Conservation (phyloP, 2,888 invertebrate genomes). For the Cacoxenus indagator region DNA sequence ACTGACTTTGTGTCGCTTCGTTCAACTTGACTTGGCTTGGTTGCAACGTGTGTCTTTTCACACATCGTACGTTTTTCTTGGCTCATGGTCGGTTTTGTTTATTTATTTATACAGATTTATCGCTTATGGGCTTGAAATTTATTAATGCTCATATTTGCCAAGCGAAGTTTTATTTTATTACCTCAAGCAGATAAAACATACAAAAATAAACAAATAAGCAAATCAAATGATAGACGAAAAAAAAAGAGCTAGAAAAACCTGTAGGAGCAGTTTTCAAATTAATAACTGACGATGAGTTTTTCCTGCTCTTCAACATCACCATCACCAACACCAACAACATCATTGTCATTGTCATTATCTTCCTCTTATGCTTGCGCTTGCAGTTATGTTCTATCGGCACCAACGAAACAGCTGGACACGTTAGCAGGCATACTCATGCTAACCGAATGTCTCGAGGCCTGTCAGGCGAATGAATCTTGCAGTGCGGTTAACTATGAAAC, state of each 20-base stretch:
- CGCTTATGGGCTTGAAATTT: conserved; percentile 15
- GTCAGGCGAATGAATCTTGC: conserved; percentile 91
- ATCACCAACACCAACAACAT: too few relatives aligned
- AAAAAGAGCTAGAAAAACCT: too few relatives aligned
- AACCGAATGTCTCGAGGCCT: conserved; percentile 93
- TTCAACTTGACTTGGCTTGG: not conserved
- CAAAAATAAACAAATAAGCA: too few relatives aligned
- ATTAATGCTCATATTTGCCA: conserved; percentile 19
- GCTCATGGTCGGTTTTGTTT: conserved; percentile 24
- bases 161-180: conserved; percentile 15
- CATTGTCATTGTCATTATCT: not conserved
- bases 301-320: too few relatives aligned
- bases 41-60: not conserved
- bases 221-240: too few relatives aligned
- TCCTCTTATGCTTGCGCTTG: conserved; percentile 28
- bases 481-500: conserved; percentile 95
- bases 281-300: too few relatives aligned
- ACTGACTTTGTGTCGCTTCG: too few relatives aligned
- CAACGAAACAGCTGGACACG: conserved; percentile 88
- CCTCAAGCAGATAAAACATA: too few relatives aligned
- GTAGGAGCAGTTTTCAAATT: too few relatives aligned
- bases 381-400: conserved; percentile 90
- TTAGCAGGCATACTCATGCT: conserved; percentile 92
- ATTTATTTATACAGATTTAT: conserved; percentile 8
- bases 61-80: not conserved